Conservation (phyloP, 2,888 invertebrate genomes). For the Acanthococcus lagerstroemiae region DNA sequence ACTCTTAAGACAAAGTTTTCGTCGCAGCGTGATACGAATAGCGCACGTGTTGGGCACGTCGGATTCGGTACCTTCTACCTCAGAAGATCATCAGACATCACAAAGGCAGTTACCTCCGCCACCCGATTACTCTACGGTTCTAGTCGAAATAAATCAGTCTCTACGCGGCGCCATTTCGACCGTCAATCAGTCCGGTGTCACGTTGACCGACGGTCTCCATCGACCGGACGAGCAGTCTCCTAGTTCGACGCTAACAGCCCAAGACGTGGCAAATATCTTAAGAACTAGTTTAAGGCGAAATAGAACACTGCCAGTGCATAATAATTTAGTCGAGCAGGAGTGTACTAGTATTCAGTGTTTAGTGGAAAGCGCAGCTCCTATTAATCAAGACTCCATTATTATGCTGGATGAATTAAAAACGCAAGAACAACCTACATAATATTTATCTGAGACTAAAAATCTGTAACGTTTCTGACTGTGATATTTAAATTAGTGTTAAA, state of each 20-base stretch:
- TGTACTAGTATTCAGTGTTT: slow-evolving; percentile 51
- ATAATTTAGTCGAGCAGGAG: slow-evolving; percentile 38
- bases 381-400: slow-evolving; percentile 40
- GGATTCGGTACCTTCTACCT: slow-evolving; percentile 17
- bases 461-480: slow-evolving; percentile 27
- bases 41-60: slow-evolving; percentile 34
- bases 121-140: slow-evolving; percentile 53
- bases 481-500: slow-evolving; percentile 14
- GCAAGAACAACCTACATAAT: slow-evolving; percentile 14
- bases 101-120: slow-evolving; percentile 44
- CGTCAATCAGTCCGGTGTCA: slow-evolving; percentile 9
- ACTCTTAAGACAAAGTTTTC: slow-evolving; percentile 61
- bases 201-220: slow-evolving; percentile 5
- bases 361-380: slow-evolving; percentile 52
- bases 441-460: slow-evolving; percentile 9
- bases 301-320: slow-evolving; percentile 38
- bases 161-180: slow-evolving; percentile 17
- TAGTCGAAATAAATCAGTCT: slow-evolving; percentile 51
- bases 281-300: slow-evolving; percentile 47
- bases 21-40: slow-evolving; percentile 65
- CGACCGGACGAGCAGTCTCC: slow-evolving; percentile 33
- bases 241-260: slow-evolving; percentile 46
- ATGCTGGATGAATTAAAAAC: slow-evolving; percentile 32
- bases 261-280: slow-evolving; percentile 49
- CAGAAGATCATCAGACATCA: slow-evolving; percentile 7